These are phyloP conservation scores for Archocentrus centrarchus DNA, from an alignment of 2,113 vertebrate genomes.

Conservation along the genomic window DNA sequence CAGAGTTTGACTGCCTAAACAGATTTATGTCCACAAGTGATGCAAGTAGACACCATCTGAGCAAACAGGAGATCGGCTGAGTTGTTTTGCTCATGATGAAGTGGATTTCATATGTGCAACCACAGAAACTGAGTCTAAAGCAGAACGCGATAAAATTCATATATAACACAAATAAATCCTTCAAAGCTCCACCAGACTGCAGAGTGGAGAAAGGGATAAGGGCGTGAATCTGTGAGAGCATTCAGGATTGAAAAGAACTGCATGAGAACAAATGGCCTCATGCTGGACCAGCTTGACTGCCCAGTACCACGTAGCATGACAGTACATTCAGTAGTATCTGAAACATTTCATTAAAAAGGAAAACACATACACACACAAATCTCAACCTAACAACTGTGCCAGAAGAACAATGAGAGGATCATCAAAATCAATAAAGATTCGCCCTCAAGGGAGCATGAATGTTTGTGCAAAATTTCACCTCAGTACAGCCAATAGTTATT, in stretches of 20 bases:
- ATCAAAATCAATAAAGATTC: too few species aligned
- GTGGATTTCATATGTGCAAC: conserved; percentile 54
- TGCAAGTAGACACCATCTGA: conserved; percentile 7
- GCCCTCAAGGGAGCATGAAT: too few species aligned
- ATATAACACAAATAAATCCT: conserved; percentile 22
- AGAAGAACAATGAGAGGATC: background rate
- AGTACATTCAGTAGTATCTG: background rate
- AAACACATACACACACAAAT: background rate
- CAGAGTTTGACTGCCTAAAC: background rate
- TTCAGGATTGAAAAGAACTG: conserved; percentile 3
- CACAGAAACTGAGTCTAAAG: conserved; percentile 22
- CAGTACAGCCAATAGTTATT: background rate
- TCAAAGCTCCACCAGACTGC: conserved; percentile 19
- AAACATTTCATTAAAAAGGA: background rate
- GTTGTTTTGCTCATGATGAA: conserved; percentile 58
- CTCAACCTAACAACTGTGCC: background rate
- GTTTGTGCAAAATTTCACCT: background rate
- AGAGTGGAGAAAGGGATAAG: background rate
- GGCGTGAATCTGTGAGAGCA: background rate
- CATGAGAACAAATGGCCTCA: background rate
- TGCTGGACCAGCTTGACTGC: background rate
- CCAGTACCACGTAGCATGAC: background rate
- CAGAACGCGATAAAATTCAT: conserved; percentile 28
- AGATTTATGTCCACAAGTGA: background rate
- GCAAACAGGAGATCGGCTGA: conserved; percentile 53